Base-by-base conservation (phyloP, 1,140 invertebrate species). In the Calliphora vicina region DNA sequence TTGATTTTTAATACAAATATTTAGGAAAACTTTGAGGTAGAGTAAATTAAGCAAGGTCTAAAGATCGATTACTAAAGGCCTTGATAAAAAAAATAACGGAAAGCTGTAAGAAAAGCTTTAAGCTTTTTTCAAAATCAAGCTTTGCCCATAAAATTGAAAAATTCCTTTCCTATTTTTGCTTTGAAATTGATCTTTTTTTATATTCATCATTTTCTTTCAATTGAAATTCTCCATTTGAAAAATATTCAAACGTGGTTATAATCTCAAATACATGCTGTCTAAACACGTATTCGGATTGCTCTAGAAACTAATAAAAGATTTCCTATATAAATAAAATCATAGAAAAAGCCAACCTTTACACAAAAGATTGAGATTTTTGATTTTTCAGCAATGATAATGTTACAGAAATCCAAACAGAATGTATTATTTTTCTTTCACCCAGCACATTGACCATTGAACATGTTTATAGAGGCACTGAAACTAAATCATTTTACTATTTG, bases 321-420 rank as follows among this genome's bases (percentile, higher is more conserved):
- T 67, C 9, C 61, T 67, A 67, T 25, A 23, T 25, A 15, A 57
- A 57, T 15, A 57, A 57, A 12, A 57, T n/a, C 15, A 17, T 35
- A 35, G 5, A 50, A 50, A 80, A 50, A 26, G 35, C 35, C 1
- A 43, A 43, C 42, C 23, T 42, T 35, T 25, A 80, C 78, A 35
- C 27, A 78, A 78, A 78, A 78, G 42, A 78, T 78, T 78, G 74
- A 43, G 35, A 78, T 78, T 78, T 78, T 78, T 78, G 35, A 45
- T 78, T 78, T 78, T 78, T 25, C n/a, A 25, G 9, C 74, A 78
- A 43, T 43, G 74, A 78, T 78, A 78, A 78, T 78, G 35, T 78
- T 78, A 78, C 74, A 67, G n/a, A 67, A 67, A 23, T n/a, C 1
- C 15, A 13, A 57, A 57, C 15, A 67, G 12, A 67, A 67, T 74